phyloP scores from a whole-genome alignment of 2,113 vertebrate species.

The Hippocampus abdominalis region DNA sequence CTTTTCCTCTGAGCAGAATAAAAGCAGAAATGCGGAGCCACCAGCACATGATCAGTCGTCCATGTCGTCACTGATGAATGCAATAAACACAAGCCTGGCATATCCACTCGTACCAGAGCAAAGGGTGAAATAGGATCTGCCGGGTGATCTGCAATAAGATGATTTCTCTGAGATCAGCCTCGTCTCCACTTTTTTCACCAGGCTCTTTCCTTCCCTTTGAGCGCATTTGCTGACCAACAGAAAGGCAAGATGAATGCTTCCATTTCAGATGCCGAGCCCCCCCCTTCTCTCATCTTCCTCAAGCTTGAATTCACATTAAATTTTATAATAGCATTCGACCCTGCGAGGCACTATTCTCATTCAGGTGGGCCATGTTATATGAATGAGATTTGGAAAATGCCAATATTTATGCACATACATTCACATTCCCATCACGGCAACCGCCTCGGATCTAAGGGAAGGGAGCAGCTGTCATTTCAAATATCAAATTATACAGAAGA shows the following conservation, averaged over 20 bases:
- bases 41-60: slow-evolving; percentile 1
- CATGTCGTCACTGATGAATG: slow-evolving; percentile 34
- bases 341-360: slow-evolving; percentile 70
- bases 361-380: slow-evolving; percentile 73
- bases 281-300: slow-evolving; percentile 59
- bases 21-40: slow-evolving; percentile 24
- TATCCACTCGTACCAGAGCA: slow-evolving; percentile 24
- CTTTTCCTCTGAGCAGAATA: slow-evolving; percentile 12
- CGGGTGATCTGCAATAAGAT: slow-evolving; percentile 45
- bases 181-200: slow-evolving; percentile 31
- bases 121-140: slow-evolving; percentile 46
- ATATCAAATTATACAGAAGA: slow-evolving; percentile 57
- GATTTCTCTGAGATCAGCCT: slow-evolving; percentile 61
- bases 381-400: slow-evolving; percentile 76
- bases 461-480: slow-evolving; percentile 63
- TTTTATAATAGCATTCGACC: slow-evolving; percentile 72
- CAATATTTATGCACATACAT: slow-evolving; percentile 81
- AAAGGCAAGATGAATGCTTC: slow-evolving; percentile 75
- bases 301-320: slow-evolving; percentile 73
- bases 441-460: slow-evolving; percentile 40
- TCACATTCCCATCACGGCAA: slow-evolving; percentile 65
- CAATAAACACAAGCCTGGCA: slow-evolving; percentile 34
- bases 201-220: slow-evolving; percentile 50
- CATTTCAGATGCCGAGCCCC: slow-evolving; percentile 58
- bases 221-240: slow-evolving; percentile 72